Conservation (phyloP, 2,113 vertebrate species). For the Pelusios castaneus region DNA sequence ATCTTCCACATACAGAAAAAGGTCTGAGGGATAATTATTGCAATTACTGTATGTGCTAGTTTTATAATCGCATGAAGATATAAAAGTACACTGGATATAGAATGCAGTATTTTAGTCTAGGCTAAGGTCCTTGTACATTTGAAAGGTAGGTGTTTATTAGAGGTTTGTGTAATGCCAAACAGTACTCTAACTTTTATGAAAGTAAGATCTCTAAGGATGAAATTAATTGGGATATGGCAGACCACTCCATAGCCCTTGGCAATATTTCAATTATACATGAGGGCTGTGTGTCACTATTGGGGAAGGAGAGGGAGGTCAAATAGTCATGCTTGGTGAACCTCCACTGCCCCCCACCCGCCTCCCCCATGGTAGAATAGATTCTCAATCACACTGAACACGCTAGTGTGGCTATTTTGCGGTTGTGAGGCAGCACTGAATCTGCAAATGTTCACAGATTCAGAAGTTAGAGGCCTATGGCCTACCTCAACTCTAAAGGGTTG, state of each 20-base stretch:
- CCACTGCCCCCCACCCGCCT: not conserved
- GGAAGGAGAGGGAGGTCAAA: not conserved
- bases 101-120: not conserved
- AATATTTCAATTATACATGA: not conserved
- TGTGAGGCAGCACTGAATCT: not conserved
- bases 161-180: not conserved
- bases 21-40: not conserved
- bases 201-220: not conserved
- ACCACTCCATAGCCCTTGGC: not conserved
- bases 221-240: not conserved
- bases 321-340: not conserved
- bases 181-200: not conserved
- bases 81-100: not conserved
- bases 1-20: not conserved
- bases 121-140: not conserved
- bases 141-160: not conserved
- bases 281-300: not conserved
- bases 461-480: not conserved
- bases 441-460: not conserved
- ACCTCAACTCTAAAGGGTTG: not conserved
- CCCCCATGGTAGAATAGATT: not conserved
- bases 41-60: fast-evolving
- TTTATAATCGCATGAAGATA: fast-evolving
- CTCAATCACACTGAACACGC: not conserved
- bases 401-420: not conserved